Evolutionary conservation across 2,888 invertebrate species (phyloP), one percentile per base, ranked within the genome.

Genomic region (Tyria jacobaeae): DNA sequence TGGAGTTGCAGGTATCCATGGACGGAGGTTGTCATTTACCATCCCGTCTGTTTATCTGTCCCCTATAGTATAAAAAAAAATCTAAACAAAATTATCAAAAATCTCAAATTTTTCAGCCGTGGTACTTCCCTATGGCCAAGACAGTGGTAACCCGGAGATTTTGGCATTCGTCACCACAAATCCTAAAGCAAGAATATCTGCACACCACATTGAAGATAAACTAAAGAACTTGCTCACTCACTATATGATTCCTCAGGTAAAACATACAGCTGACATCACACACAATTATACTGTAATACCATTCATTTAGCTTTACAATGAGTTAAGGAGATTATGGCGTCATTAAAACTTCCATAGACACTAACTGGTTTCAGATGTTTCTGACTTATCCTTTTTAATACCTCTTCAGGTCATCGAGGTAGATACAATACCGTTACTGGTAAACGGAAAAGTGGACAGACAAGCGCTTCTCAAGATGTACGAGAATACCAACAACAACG

Each of bases 361-460:
- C n/a, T n/a, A n/a, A n/a, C n/a, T n/a, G n/a, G n/a, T n/a, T n/a
- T n/a, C n/a, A n/a, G n/a, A n/a, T n/a, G n/a, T n/a, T n/a, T n/a
- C n/a, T n/a, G n/a, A n/a, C n/a, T n/a, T n/a, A n/a, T n/a, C n/a
- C n/a, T n/a, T n/a, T n/a, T n/a, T n/a, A n/a, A n/a, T 25, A 48
- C 57, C 54, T 34, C 79, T 86, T 14, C 86, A 95, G 94, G 95
- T 97, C 0, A 95, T 97, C 24, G 90, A 96, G 1, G 88, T 97
- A 14, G 96, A 97, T 24, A 94, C 86, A n/a, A 95, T 98, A 58
- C 98, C 98, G 0, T 89, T 97, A 31, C 91, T 98, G 35, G 97
- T 97, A 0, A 98, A 98, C 83, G 98, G 98, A 0, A 98, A 98
- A 91, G 96, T 96, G 9, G 98, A 98, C 87, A 94, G 98, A 39